Evolutionary conservation across 2,113 vertebrate genomes (phyloP).

Genomic region (Arothron firmamentum): DNA sequence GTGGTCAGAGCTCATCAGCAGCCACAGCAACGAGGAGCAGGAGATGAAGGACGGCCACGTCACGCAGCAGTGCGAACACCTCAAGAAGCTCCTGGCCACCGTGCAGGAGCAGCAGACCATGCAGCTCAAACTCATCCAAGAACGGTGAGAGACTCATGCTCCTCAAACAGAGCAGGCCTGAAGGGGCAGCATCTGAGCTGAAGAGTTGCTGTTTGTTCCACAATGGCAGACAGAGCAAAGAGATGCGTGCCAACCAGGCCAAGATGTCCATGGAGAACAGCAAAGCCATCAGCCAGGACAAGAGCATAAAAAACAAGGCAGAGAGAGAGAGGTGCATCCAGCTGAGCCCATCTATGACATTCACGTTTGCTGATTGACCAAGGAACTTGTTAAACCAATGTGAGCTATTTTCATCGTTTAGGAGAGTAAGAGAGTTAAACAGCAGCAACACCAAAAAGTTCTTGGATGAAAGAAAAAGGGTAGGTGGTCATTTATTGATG

Average conservation of each 20-base stretch:
- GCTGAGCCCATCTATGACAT: not conserved
- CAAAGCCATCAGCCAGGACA: conserved; percentile 99
- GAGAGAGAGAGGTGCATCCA: conserved; percentile 89
- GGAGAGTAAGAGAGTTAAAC: conserved; percentile 95
- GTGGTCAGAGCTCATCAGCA: conserved; percentile 94
- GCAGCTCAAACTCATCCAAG: conserved; percentile 92
- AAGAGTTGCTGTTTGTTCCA: not conserved
- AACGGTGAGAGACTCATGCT: conserved; percentile 75
- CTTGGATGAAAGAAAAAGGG: conserved; percentile 95
- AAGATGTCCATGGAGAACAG: conserved; percentile 99
- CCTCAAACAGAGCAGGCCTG: not conserved
- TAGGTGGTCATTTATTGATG: conserved; percentile 56
- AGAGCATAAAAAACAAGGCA: conserved; percentile 98
- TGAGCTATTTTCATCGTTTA: conserved; percentile 48
- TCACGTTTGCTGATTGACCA: not conserved
- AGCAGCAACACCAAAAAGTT: conserved; percentile 99
- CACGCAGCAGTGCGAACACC: conserved; percentile 90
- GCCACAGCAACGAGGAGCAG: conserved; percentile 88
- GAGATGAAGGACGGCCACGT: conserved; percentile 88
- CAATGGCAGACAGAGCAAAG: conserved; percentile 88
- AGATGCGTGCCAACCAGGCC: conserved; percentile 96
- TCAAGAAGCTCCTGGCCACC: conserved; percentile 84
- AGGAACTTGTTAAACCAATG: too few relatives aligned
- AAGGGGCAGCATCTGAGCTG: too few relatives aligned
- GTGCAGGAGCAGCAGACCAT: conserved; percentile 92